Evolutionary conservation across 2,888 invertebrate genomes (phyloP).

Genomic region (Parasteatoda lunata): DNA sequence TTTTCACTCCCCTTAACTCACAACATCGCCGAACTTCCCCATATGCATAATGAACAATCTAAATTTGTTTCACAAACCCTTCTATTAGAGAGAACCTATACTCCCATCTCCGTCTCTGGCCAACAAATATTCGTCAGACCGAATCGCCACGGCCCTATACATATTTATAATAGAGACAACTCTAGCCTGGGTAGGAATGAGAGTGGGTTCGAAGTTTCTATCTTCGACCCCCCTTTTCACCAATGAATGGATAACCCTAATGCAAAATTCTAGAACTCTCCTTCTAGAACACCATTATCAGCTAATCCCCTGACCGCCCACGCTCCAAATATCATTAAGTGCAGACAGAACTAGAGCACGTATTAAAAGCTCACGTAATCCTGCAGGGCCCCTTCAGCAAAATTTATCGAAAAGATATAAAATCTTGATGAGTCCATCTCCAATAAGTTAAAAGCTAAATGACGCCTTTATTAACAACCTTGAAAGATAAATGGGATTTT

Average conservation of each 20-base stretch:
- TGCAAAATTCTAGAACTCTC: not conserved
- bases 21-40: not conserved
- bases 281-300: not conserved
- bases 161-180: conserved; percentile 1
- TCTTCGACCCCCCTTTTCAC: not conserved
- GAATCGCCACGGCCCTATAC: not conserved
- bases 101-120: not conserved
- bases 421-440: too few species aligned
- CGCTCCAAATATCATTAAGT: not conserved
- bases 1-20: not conserved
- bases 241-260: not conserved
- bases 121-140: not conserved
- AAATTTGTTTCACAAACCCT: conserved; percentile 18
- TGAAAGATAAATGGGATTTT: too few species aligned
- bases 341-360: not conserved
- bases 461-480: too few species aligned
- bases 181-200: not conserved
- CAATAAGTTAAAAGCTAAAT: too few species aligned
- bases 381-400: too few species aligned
- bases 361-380: not conserved
- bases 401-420: too few species aligned
- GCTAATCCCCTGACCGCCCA: not conserved
- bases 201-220: not conserved
- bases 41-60: conserved; percentile 33
- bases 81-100: not conserved